Evolutionary conservation across 2,888 invertebrate genomes (phyloP), one percentile per base, ranked within the genome.

Genomic region (Mythimna lalbum): DNA sequence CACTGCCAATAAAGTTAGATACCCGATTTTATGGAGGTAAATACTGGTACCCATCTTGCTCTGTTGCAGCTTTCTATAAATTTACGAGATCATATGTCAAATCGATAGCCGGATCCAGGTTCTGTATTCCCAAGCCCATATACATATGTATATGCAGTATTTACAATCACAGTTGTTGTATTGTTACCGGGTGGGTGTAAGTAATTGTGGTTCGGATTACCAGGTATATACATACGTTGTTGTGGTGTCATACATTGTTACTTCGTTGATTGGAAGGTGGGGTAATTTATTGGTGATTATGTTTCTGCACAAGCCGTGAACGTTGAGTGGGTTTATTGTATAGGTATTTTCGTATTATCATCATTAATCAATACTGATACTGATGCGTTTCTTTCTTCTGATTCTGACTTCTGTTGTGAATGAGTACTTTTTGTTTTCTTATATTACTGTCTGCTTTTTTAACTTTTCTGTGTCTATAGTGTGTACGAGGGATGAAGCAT

Each of bases 11-110:
- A 74, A 78, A 74, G 33, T 31, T 52, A 52, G 68, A 69, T 66
- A 69, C 49, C 33, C 33, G 64, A 43, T 78, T 84, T 84, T 81
- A 79, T 64, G 74, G 64, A 73, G 62, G 70, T 64, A 76, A 77
- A 82, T 69, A 69, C 50, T 21, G 71, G 64, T 57, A 66, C 68
- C 72, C 63, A 47, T 83, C 83, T 79, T 77, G 85, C 78, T 69
- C 64, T 59, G 73, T 67, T 81, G 73, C 73, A 74, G 72, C 56
- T 66, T 73, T 62, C 66, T 63, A 50, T 56, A 73, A 77, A 83
- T 84, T 81, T 83, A 83, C 86, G 78, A 70, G 74, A 69, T 63
- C 78, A 68, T 85, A 74, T 59, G 78, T 85, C 84, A 85, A 75
- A 76, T 75, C 66, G 81, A 84, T 81, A 85, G 74, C 59, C 64